Evolutionary conservation across 2,888 invertebrate genomes (phyloP).

Genomic region (Nycteola revayana): DNA sequence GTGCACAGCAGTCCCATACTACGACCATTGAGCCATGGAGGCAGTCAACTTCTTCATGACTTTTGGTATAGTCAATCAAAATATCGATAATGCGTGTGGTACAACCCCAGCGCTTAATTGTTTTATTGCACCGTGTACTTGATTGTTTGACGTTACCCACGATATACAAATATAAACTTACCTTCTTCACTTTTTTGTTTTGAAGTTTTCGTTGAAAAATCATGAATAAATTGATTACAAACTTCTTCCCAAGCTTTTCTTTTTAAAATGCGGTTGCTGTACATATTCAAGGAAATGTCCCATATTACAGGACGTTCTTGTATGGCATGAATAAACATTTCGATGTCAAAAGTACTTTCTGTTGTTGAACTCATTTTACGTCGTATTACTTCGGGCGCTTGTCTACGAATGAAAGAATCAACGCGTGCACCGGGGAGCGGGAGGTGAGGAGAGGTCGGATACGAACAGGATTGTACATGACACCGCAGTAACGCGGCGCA

Average conservation of each 20-base stretch:
- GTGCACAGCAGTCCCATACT: background rate
- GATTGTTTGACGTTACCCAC: no score
- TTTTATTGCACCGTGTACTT: no score
- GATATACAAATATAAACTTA: no score
- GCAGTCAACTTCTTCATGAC: background rate
- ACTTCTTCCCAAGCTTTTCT: no score
- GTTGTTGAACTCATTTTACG: constrained; percentile 1
- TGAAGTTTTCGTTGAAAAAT: no score
- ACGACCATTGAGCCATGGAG: background rate
- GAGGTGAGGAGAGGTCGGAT: background rate
- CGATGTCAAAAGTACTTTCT: background rate
- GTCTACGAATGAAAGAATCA: background rate
- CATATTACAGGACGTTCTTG: no score
- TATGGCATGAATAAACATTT: no score
- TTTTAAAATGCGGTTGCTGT: background rate
- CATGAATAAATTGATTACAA: no score
- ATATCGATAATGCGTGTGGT: constrained; percentile 1
- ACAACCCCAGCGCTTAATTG: no score
- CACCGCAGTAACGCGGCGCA: constrained; percentile 4
- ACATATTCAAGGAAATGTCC: background rate
- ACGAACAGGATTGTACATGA: constrained; percentile 3
- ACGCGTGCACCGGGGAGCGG: constrained; percentile 1
- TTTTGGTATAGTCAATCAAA: background rate
- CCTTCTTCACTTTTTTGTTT: no score
- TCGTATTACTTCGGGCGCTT: constrained; percentile 1